Conservation (phyloP, 2,888 invertebrate species). For the Torymus tubicola region DNA sequence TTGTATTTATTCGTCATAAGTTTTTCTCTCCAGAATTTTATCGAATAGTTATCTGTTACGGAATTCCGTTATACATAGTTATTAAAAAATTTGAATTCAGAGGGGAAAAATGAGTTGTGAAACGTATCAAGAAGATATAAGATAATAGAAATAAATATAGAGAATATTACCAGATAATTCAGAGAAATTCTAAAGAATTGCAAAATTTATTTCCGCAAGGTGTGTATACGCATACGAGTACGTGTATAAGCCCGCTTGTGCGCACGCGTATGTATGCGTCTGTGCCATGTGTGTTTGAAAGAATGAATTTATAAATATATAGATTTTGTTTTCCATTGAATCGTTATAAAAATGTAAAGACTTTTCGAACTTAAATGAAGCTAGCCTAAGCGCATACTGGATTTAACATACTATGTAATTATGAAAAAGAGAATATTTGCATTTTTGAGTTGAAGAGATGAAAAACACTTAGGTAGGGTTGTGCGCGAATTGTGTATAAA, state of each 20-base stretch:
- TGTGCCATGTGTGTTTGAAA: background rate
- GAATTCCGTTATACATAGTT: too few relatives aligned
- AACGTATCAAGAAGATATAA: too few relatives aligned
- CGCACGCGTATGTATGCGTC: background rate
- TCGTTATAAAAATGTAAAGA: slow-evolving; percentile 39
- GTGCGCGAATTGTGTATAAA: slow-evolving; percentile 24
- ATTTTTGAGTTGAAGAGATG: slow-evolving; percentile 25
- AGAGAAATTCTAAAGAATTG: too few relatives aligned
- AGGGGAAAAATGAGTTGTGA: too few relatives aligned
- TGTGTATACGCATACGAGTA: background rate
- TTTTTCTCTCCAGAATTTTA: too few relatives aligned
- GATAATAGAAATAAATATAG: too few relatives aligned
- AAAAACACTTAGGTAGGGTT: slow-evolving; percentile 20
- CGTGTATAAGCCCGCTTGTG: background rate
- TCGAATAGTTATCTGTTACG: too few relatives aligned
- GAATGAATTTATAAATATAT: slow-evolving; percentile 22
- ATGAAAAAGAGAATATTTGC: slow-evolving; percentile 24
- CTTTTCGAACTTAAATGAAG: slow-evolving; percentile 27
- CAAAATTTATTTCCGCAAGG: too few relatives aligned
- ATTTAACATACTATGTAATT: slow-evolving; percentile 52
- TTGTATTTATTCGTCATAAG: too few relatives aligned
- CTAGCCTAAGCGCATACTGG: slow-evolving; percentile 45
- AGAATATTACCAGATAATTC: too few relatives aligned
- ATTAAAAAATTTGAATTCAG: too few relatives aligned
- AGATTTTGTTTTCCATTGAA: slow-evolving; percentile 32